A percentile compares a stretch with the other conserved stretches of the same genome.
These are phyloP conservation scores for Polyergus mexicanus DNA, from an alignment of 1,140 invertebrate genomes.

Conservation along the genomic window DNA sequence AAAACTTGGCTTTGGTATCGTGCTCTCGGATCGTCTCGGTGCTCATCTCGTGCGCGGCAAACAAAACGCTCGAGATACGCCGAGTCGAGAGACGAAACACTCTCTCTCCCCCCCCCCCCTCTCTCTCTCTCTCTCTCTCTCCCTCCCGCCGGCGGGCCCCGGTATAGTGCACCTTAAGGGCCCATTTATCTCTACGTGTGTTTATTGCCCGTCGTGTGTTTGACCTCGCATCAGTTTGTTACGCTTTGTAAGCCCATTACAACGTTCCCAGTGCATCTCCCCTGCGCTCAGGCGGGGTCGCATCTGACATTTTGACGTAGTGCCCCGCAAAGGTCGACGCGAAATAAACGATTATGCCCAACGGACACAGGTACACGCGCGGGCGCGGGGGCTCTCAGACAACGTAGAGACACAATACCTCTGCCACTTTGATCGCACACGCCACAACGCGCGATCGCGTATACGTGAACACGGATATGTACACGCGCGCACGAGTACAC, in stretches of 20 bases:
- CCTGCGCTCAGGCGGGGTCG: constrained; percentile 83
- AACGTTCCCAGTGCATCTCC: constrained; percentile 84
- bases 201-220: constrained; percentile 86
- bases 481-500: constrained; percentile 6
- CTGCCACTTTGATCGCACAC: constrained; percentile 50
- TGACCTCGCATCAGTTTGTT: constrained; percentile 87
- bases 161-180: constrained; percentile 74
- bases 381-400: constrained; percentile 57
- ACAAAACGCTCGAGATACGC: constrained; percentile 39
- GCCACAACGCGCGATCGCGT: not conserved
- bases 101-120: not conserved
- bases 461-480: constrained; percentile 10
- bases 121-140: too few species aligned
- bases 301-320: constrained; percentile 86
- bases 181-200: constrained; percentile 86
- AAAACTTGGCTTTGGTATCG: constrained; percentile 41
- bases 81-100: constrained; percentile 75
- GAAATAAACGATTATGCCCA: constrained; percentile 86
- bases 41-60: constrained; percentile 32
- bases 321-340: constrained; percentile 85
- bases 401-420: constrained; percentile 71
- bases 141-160: constrained; percentile 53
- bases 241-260: constrained; percentile 87
- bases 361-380: constrained; percentile 54
- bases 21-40: constrained; percentile 21